These are phyloP conservation scores for Eurytoma californica DNA, from an alignment of 2,888 invertebrate species.

Conservation along the genomic window DNA sequence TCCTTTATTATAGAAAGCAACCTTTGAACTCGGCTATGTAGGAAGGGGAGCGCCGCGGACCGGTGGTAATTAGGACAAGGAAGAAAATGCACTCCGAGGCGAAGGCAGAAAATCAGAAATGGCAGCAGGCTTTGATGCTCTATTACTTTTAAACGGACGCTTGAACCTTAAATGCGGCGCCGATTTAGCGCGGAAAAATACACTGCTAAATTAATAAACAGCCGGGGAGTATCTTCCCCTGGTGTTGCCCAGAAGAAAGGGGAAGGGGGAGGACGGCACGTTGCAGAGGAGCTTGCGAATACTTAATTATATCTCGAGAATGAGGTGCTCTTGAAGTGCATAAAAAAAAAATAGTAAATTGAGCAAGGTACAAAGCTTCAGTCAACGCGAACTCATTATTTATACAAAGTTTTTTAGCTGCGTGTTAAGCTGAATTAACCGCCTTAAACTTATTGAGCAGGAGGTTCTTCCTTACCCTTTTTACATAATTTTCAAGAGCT, in stretches of 20 bases:
- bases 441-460: slow-evolving; percentile 2
- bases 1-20: no score
- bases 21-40: no score
- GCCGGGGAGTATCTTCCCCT: background rate
- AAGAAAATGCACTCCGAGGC: background rate
- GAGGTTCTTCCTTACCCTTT: background rate
- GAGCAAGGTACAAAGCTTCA: slow-evolving; percentile 14
- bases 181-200: slow-evolving; percentile 3
- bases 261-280: background rate
- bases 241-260: background rate
- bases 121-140: slow-evolving; percentile 29
- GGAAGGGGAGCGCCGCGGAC: no score
- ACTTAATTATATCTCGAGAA: slow-evolving; percentile 41
- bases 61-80: background rate
- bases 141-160: slow-evolving; percentile 42
- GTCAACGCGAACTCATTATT: slow-evolving; percentile 37
- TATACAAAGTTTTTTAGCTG: slow-evolving; percentile 24
- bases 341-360: slow-evolving; percentile 6
- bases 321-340: slow-evolving; percentile 1
- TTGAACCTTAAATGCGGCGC: slow-evolving; percentile 8
- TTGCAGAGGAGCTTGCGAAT: slow-evolving; percentile 8
- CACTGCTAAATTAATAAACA: slow-evolving; percentile 42
- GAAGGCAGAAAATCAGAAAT: slow-evolving; percentile 32
- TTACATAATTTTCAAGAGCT: slow-evolving; percentile 21
- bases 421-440: slow-evolving; percentile 11